These are phyloP conservation scores for Drusus annulatus DNA, from an alignment of 1,140 invertebrate genomes.

Conservation along the genomic window DNA sequence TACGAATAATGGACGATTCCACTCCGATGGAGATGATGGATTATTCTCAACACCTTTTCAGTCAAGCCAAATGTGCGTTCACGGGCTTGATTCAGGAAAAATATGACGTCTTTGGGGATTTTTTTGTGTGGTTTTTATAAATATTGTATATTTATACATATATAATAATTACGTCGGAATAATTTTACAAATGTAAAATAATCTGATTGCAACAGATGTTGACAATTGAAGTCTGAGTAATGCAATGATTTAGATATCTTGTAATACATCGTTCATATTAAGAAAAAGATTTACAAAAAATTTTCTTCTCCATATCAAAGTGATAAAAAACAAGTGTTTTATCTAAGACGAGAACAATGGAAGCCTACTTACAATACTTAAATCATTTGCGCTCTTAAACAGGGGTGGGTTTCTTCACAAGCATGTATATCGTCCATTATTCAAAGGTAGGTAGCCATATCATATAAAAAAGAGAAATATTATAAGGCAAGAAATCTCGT, in stretches of 20 bases:
- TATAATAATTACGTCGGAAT: too few relatives aligned
- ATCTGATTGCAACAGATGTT: too few relatives aligned
- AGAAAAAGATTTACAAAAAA: not conserved
- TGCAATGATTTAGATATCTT: too few relatives aligned
- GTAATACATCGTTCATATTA: too few relatives aligned
- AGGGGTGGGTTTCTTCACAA: not conserved
- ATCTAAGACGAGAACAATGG: not conserved
- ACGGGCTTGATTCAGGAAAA: not conserved
- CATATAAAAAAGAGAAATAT: not conserved
- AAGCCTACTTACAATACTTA: not conserved
- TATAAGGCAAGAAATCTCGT: constrained; percentile 21
- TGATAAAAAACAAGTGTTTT: not conserved
- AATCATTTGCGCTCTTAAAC: not conserved
- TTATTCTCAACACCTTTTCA: constrained; percentile 55
- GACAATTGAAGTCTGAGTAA: too few relatives aligned
- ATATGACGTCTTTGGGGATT: too few relatives aligned
- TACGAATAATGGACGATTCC: constrained; percentile 48
- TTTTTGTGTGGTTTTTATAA: too few relatives aligned
- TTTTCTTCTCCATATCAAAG: not conserved
- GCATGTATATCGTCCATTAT: not conserved
- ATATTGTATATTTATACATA: too few relatives aligned
- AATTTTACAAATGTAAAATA: too few relatives aligned
- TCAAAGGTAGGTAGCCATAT: constrained; percentile 5
- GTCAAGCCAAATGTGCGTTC: constrained; percentile 32
- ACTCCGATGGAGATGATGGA: constrained; percentile 50